These are phyloP conservation scores for Diadumene lineata DNA, from an alignment of 92 coral and sea anemone genomes.

Conservation along the genomic window DNA sequence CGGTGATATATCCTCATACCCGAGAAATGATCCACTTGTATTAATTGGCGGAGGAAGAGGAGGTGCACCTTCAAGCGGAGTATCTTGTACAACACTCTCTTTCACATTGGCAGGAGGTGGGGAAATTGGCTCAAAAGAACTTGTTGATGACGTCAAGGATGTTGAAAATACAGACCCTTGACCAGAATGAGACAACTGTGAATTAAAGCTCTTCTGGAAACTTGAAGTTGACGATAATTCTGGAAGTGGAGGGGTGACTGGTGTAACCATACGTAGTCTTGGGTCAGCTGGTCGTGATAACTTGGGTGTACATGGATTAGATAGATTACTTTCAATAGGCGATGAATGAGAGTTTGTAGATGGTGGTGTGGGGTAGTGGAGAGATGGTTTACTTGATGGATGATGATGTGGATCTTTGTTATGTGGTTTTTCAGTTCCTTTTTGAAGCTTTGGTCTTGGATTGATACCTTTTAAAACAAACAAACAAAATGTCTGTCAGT, in stretches of 20 bases:
- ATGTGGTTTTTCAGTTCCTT: constrained; percentile 15
- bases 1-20: constrained; percentile 75
- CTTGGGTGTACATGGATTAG: constrained; percentile 42
- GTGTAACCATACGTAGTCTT: constrained; percentile 36
- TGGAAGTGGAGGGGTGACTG: constrained; percentile 32
- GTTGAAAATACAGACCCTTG: constrained; percentile 37
- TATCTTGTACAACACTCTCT: constrained; percentile 64
- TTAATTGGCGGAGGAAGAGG: constrained; percentile 64
- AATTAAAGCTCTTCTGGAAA: constrained; percentile 29
- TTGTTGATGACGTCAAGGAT: constrained; percentile 55
- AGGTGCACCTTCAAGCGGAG: constrained; percentile 81
- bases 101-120: constrained; percentile 55
- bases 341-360: constrained; percentile 84
- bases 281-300: constrained; percentile 56
- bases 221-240: constrained; percentile 7
- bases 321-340: constrained; percentile 50
- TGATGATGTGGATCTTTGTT: constrained; percentile 10
- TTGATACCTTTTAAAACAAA: constrained; percentile 7
- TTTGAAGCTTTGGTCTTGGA: constrained; percentile 16
- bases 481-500: background rate
- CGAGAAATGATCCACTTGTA: constrained; percentile 43
- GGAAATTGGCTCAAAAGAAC: constrained; percentile 94
- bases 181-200: constrained; percentile 20
- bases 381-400: constrained; percentile 17
- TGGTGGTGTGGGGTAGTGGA: constrained; percentile 84